Base-by-base conservation (phyloP, 2,797 vertebrate genomes). In the Malacoctenus gilli region DNA sequence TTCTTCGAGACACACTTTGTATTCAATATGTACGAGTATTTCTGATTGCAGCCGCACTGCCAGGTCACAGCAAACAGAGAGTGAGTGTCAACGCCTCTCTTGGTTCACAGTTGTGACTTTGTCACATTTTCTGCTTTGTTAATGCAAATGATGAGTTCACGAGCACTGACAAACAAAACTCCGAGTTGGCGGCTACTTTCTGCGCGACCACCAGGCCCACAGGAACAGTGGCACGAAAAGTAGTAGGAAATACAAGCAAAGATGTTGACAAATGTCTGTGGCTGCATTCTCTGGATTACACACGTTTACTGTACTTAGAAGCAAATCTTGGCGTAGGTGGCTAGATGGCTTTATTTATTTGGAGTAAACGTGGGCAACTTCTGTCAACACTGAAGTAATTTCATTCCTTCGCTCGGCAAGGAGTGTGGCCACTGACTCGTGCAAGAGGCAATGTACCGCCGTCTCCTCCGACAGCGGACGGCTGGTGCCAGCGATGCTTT, bases 401-500 rank as follows among this genome's bases (percentile, higher is more conserved):
- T 71, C 7, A 46, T 19, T 52, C 55, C 15, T 23, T 23, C 21
- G 34, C 43, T 68, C 18, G 38, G 5, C 16, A 16, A 14, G 12
- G 63, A 38, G 10, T 8, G 11, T 2, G 9, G 31, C 49, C 36
- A 54, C 5, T 50, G 32, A 51, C 15, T 53, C 25, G 44, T 30
- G 39, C 19, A 36, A 63, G 68, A 51, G 4, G 67, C 46, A 3
- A 2, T 35, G 52, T 34, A 19, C 48, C 57, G 42, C 13, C 36
- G 35, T 73, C 53, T 71, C 58, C 31, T 68, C 70, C 61, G 40
- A 59, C 18, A 57, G 42, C 20, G 11, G 69, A 41, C 16, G 35
- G 28, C 35, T 60, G 34, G 23, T 54, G 41, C 61, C 37, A 63
- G 13, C 22, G 13, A 28, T 15, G 13, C 48, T 68, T 61, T 62